Base-by-base conservation (phyloP, 2,888 invertebrate genomes). In the Phengaris arion region DNA sequence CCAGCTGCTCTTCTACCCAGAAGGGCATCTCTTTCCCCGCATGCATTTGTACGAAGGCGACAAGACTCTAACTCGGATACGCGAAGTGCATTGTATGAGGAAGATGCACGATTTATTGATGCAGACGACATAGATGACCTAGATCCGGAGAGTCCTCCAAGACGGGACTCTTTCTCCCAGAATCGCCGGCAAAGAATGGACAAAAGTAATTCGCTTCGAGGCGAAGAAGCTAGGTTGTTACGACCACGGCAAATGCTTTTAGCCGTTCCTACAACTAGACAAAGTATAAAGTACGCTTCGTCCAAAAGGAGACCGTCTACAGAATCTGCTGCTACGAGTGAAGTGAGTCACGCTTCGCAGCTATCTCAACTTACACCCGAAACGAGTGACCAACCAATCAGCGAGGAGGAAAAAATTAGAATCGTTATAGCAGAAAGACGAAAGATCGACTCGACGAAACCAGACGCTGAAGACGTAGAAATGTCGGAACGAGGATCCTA, bases 381-480 rank as follows among this genome's bases (percentile, higher is more conserved):
- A 74, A 74, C 78, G 12, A 76, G 76, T 4, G 86, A 88, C 57
- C 84, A 85, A 68, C 85, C 86, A 9, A 88, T 92, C 76, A 93
- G 86, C 68, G 93, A 92, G 78, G 89, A 90, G 80, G 92, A 95
- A 79, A 94, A 94, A 79, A 94, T 95, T 79, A 94, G 95, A 83
- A 94, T 94, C 84, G 95, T 95, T 76, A 95, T 95, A 81, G 94
- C 94, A 10, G 95, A 95, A 85, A 89, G 95, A 79, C 87, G 95
- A 79, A 94, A 95, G 84, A 89, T 95, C 74, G 95, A 95, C 77
- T 89, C 94, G 52, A 76, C 84, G n/a, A 85, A 86, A 77, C 86
- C 89, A 6, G 91, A 90, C 77, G 81, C 86, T 68, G 89, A 88
- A 57, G 91, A 91, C 57, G 91, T 92, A 78, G 93, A 93, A 82